Evolutionary conservation across 2,797 vertebrate genomes (phyloP), one percentile per base, ranked within the genome.

Genomic region (Clarias laeviceps): DNA sequence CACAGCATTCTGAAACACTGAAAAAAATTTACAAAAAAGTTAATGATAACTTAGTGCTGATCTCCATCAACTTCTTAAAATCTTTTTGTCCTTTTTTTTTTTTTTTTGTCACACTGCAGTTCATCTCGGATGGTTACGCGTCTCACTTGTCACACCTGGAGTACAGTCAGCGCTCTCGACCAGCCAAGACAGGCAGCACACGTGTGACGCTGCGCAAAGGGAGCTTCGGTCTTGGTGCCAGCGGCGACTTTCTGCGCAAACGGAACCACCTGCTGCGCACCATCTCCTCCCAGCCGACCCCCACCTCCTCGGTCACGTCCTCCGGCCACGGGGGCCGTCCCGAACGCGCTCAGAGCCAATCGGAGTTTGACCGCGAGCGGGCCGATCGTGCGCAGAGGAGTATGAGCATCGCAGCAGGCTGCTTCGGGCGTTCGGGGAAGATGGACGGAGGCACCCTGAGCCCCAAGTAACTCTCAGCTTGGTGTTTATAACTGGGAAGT

Each of bases 71-170:
- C 40, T 27, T 32, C 50, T 56, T 4, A 32, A 20, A 32, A 73
- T 34, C 57, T 32, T 57, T 22, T 40, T 64, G 14, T 54, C 70
- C 11, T 62, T 57, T 57, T 66, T 5, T 8, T 17, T 18, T 54
- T 62, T 6, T 22, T 0, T 14, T 66, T 66, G 9, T 7, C 0
- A 32, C 1, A 24, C 24, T 73, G 15, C 82, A 95, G 95, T 95
- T 96, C 88, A 94, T 96, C 91, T 94, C 97, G 0, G 98, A 99
- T 0, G 98, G 98, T 37, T 99, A 99, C 3, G 98, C 98, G 0
- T 94, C 97, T 84, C 98, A 99, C 93, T 95, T 99, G 82, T 97
- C 98, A 18, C 97, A 98, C 93, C 96, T 99, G 93, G 97, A 99
- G 93, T 98, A 97, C 93, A 96, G 91, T 91, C 97, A 98, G 91